Percentiles rank a stretch among this genome's conserved stretches.
Conservation (phyloP, 2,113 vertebrate genomes). For the Chauna torquata region DNA sequence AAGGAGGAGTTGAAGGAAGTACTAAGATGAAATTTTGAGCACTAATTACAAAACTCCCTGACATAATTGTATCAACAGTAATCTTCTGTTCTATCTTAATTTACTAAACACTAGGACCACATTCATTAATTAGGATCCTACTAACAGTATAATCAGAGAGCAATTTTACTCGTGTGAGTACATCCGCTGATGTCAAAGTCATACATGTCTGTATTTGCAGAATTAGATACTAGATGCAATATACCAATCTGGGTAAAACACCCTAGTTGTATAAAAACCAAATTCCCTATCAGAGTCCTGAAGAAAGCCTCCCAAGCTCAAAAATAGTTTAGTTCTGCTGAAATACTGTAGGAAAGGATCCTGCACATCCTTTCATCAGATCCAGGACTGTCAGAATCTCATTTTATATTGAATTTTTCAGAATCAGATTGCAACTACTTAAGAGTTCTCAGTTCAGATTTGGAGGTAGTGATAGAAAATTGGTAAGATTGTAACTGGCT, state of each 20-base stretch:
- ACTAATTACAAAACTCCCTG: constrained; percentile 6
- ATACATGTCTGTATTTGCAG: not conserved
- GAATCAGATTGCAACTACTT: not conserved
- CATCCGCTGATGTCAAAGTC: not conserved
- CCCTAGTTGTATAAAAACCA: not conserved
- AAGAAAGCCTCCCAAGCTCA: not conserved
- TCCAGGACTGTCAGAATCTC: not conserved
- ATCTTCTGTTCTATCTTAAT: constrained; percentile 18
- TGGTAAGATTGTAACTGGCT: not conserved
- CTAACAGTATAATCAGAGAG: not conserved
- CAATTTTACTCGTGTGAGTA: not conserved
- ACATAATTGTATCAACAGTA: not conserved
- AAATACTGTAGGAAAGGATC: not conserved
- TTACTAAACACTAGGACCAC: not conserved
- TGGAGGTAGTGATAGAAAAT: not conserved
- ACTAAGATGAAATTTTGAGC: not conserved
- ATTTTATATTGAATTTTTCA: not conserved
- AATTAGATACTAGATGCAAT: not conserved
- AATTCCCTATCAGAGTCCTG: not conserved
- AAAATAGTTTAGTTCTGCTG: not conserved
- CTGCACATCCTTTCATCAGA: fast-evolving
- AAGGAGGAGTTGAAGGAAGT: not conserved
- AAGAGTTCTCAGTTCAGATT: not conserved
- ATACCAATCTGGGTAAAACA: no score
- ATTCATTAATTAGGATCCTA: not conserved